phyloP scores from a whole-genome alignment of 1,140 invertebrate species.

The Bradynema listronoti region DNA sequence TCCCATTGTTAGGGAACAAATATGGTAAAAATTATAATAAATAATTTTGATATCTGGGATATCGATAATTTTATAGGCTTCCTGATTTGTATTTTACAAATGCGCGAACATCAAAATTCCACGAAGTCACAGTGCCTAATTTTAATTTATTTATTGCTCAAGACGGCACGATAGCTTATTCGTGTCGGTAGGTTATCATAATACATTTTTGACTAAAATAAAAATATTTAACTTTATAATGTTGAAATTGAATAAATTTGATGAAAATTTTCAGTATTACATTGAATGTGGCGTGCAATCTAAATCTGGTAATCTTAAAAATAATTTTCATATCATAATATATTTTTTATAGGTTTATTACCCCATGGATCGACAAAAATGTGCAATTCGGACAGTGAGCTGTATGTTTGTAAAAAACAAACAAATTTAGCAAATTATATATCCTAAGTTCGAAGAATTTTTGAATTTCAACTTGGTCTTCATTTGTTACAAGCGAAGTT shows the following conservation, averaged over 20 bases:
- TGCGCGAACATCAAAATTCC: conserved; percentile 44
- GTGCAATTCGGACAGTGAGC: conserved; percentile 43
- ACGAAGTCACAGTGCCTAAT: conserved; percentile 53
- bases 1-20: conserved; percentile 41
- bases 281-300: conserved; percentile 48
- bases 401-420: no score
- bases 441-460: conserved; percentile 9
- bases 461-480: neutral
- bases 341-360: conserved; percentile 33
- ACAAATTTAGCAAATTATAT: no score
- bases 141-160: conserved; percentile 58
- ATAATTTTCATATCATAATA: neutral
- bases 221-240: neutral
- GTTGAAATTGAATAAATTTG: conserved; percentile 14
- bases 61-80: conserved; percentile 60
- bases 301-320: conserved; percentile 31
- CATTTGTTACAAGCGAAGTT: neutral
- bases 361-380: conserved; percentile 53
- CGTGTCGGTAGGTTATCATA: conserved; percentile 59
- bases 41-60: conserved; percentile 6
- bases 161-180: conserved; percentile 59
- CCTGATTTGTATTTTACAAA: conserved; percentile 56
- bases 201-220: no score
- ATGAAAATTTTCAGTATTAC: conserved; percentile 37
- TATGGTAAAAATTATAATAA: conserved; percentile 34